A percentile compares a stretch with the other conserved stretches of the same genome.
Evolutionary conservation across 2,113 vertebrate species (phyloP).

Genomic region (Pseudopodoces humilis): DNA sequence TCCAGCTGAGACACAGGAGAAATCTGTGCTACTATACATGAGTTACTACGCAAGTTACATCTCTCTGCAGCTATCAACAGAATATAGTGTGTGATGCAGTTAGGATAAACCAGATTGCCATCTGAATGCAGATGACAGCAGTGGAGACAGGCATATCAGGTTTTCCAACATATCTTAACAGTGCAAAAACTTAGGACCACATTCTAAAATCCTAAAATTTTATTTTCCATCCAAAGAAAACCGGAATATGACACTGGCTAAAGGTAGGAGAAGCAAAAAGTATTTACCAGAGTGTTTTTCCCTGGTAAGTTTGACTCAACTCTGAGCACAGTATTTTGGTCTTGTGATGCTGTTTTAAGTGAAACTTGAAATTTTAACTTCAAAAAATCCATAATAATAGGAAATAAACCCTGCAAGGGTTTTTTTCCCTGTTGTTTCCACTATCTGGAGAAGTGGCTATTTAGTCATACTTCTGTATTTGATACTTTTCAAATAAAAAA

Average conservation of each 20-base stretch:
- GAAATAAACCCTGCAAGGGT: neutral
- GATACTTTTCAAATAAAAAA: neutral
- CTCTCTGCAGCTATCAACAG: neutral
- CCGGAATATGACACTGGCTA: neutral
- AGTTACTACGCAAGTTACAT: neutral
- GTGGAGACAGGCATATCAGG: neutral
- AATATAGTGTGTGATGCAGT: neutral
- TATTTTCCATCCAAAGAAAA: neutral
- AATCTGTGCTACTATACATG: neutral
- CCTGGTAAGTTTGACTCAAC: neutral
- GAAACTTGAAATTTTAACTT: neutral
- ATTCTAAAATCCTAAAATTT: neutral
- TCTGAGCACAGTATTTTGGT: neutral
- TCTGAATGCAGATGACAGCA: neutral
- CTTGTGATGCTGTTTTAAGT: neutral
- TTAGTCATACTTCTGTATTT: neutral
- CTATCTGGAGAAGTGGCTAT: neutral
- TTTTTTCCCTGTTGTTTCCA: neutral
- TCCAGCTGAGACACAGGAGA: neutral
- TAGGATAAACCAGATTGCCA: neutral
- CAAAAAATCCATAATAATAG: neutral
- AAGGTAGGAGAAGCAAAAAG: neutral
- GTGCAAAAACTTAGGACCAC: neutral
- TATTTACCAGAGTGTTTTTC: neutral
- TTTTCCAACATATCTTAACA: neutral